phyloP scores from a whole-genome alignment of 2,113 vertebrate species.

The Cathartes aura region DNA sequence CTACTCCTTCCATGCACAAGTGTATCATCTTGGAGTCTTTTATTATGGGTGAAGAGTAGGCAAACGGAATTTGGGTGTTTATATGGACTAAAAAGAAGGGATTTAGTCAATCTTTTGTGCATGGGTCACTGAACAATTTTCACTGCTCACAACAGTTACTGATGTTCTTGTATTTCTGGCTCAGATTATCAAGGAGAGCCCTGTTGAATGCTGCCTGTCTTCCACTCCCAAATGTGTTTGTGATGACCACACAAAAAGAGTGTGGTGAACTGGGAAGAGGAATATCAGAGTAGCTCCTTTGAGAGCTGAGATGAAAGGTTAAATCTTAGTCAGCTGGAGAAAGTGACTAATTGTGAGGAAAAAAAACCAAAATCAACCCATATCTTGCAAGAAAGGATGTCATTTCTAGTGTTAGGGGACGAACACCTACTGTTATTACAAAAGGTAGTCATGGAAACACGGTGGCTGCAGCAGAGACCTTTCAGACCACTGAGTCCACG shows the following conservation, averaged over 20 bases:
- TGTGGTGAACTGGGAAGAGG: neutral
- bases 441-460: neutral
- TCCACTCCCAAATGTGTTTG: neutral
- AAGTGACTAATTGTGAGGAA: neutral
- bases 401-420: neutral
- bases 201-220: neutral
- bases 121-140: neutral
- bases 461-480: neutral
- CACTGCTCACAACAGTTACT: neutral
- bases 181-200: neutral
- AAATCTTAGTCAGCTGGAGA: neutral
- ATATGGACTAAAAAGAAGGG: neutral
- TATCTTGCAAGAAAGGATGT: neutral
- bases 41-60: neutral
- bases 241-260: neutral
- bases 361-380: neutral
- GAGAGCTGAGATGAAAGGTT: neutral
- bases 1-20: neutral
- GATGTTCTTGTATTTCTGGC: neutral
- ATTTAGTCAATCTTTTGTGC: neutral
- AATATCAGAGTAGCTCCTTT: neutral
- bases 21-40: neutral
- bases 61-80: neutral
- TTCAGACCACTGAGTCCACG: neutral
- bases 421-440: neutral